Base-by-base conservation (phyloP, 1,140 invertebrate genomes). In the Helicoverpa armigera region DNA sequence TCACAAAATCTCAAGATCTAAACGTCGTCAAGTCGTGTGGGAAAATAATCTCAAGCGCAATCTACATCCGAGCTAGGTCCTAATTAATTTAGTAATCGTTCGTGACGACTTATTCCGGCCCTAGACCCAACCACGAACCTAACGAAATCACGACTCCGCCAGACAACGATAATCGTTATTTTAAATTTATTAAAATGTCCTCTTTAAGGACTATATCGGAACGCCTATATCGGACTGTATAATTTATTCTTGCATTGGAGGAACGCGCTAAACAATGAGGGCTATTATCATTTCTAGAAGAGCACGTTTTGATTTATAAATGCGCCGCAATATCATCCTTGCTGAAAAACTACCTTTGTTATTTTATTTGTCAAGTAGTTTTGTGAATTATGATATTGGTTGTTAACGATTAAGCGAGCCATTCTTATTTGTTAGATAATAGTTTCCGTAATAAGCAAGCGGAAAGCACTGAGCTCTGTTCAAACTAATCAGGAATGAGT, bases 81-180 rank as follows among this genome's bases (percentile, higher is more conserved):
- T 94, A 94, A 94, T 94, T 94, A 94, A 94, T 94, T 94, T 94
- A 94, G 92, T 94, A 94, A 94, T 94, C 87, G 93, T 88, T 94
- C 93, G 93, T 94, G 93, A 94, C 92, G 93, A 94, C 93, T 94
- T 90, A 94, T 91, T 94, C 92, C 88, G 88, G 87, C 89, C 89
- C 87, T 87, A 90, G 91, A 89, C 83, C 88, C 70, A 87, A 90
- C 91, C 92, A 90, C 91, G 92, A 90, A 90, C 89, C 91, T 94
- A 94, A 94, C 92, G 92, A 94, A 93, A 94, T 94, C 93, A 94
- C 93, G 93, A 94, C 92, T 94, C 91, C 83, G 88, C 91, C 86
- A 90, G 87, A 88, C 89, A 92, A 92, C 91, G 93, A 94, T 94
- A 94, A 94, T 94, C 92, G 92, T 94, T 94, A 93, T 94, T 94